A percentile compares a stretch with the other conserved stretches of the same genome.
These are phyloP conservation scores for Xanthia togata DNA, from an alignment of 2,888 invertebrate genomes.

Conservation along the genomic window DNA sequence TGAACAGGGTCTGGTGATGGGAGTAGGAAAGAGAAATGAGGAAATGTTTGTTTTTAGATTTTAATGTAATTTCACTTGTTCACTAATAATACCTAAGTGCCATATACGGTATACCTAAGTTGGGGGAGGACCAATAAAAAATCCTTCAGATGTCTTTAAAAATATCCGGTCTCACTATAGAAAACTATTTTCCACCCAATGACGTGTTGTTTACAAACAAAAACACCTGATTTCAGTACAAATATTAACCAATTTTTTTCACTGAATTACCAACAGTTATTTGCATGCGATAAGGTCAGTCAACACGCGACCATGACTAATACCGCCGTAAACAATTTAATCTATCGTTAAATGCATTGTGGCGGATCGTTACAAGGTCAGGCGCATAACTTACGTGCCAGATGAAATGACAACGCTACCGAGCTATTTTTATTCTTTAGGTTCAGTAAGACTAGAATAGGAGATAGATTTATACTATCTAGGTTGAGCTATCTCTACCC, in stretches of 20 bases:
- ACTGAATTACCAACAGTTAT: slow-evolving; percentile 31
- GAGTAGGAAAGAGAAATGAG: too few species aligned
- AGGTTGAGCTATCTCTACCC: background rate
- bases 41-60: too few species aligned
- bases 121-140: background rate
- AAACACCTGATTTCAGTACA: slow-evolving; percentile 9
- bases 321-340: slow-evolving; percentile 26
- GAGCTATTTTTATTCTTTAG: slow-evolving; percentile 39
- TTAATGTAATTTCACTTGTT: too few species aligned
- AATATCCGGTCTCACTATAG: background rate
- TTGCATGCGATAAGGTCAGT: slow-evolving; percentile 47
- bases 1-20: too few species aligned
- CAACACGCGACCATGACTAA: slow-evolving; percentile 49
- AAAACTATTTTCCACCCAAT: background rate
- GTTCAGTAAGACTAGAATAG: slow-evolving; percentile 4
- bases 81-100: too few species aligned
- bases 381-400: slow-evolving; percentile 39
- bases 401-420: slow-evolving; percentile 23
- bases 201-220: slow-evolving; percentile 21
- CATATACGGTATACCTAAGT: too few species aligned
- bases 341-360: slow-evolving; percentile 43
- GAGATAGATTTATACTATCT: background rate
- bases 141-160: background rate
- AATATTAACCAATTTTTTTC: slow-evolving; percentile 41
- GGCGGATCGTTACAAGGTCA: slow-evolving; percentile 49